phyloP scores from a whole-genome alignment of 2,113 vertebrate genomes.

The Apodemus sylvaticus region DNA sequence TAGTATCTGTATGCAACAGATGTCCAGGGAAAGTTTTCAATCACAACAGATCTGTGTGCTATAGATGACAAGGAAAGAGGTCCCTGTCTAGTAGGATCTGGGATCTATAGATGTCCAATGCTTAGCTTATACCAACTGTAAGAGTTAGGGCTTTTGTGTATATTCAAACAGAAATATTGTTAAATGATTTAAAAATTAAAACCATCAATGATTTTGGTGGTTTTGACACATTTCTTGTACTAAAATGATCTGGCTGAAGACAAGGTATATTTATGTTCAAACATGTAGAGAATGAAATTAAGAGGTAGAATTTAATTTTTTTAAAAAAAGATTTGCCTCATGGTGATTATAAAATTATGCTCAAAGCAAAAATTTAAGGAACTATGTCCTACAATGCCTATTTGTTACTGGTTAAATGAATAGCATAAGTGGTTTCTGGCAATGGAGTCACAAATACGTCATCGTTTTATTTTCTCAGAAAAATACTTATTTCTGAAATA shows the following conservation, averaged over 20 bases:
- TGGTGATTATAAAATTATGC: slow-evolving; percentile 54
- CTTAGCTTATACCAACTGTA: slow-evolving; percentile 64
- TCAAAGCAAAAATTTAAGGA: slow-evolving; percentile 63
- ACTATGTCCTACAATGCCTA: slow-evolving; percentile 19
- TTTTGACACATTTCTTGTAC: slow-evolving; percentile 54
- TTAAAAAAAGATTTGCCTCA: slow-evolving; percentile 45
- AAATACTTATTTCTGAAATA: slow-evolving; percentile 59
- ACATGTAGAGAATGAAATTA: slow-evolving; percentile 51
- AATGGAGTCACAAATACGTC: slow-evolving; percentile 43
- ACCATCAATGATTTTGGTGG: slow-evolving; percentile 50
- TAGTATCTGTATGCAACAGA: not conserved
- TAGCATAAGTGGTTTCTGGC: slow-evolving; percentile 47
- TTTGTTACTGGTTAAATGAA: slow-evolving; percentile 44
- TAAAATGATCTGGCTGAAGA: slow-evolving; percentile 56
- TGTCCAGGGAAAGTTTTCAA: too few species aligned
- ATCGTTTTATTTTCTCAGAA: slow-evolving; percentile 50
- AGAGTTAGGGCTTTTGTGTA: slow-evolving; percentile 25
- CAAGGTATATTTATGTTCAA: slow-evolving; percentile 48
- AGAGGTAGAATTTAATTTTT: slow-evolving; percentile 57
- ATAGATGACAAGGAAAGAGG: not conserved
- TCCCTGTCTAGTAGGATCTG: slow-evolving; percentile 57
- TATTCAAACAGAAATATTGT: slow-evolving; percentile 57
- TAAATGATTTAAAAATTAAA: slow-evolving; percentile 70
- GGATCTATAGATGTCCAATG: slow-evolving; percentile 63
- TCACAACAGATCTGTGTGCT: not conserved